Evolutionary conservation across 2,888 invertebrate genomes (phyloP), one percentile per base, ranked within the genome.

Genomic region (Ctena decussata): DNA sequence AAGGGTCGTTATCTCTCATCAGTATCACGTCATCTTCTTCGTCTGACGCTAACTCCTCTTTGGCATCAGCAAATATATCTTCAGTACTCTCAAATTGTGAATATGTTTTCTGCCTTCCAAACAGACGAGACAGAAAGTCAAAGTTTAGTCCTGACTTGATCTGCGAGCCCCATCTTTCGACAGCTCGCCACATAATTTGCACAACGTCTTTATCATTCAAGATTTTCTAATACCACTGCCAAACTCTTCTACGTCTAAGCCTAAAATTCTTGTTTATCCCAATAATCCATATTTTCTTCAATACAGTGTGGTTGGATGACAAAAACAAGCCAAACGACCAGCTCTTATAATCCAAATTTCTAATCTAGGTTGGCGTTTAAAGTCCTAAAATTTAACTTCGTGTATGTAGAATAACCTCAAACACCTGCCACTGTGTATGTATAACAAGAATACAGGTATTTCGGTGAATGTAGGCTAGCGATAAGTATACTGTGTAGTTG

Each of bases 31-130:
- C 76, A 37, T 77, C 46, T 53, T 80, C 78, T 1, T 83, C 80
- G 21, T 74, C 75, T 32, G 76, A 76, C 2, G 27, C 8, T 27
- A 77, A 27, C 6, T 86, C 84, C 41, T 89, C 89, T 57, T 74
- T 80, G 0, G 89, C 89, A 70, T 89, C 89, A 44, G 75, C 69
- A 60, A 86, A 89, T 53, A 89, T 80, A 49, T 89, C 89, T 39
- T 86, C 88, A 15, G 82, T 78, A 11, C 75, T 75, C n/a, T 82
- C 82, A 15, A 89, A 81, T 44, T 82, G 80, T 24, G 69, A 69
- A 65, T 89, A 89, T 18, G 65, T 78, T 37, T 80, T 80, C 6
- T 71, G 76, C 74, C 46, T 49, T 3, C 84, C 79, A 39, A 89
- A 89, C 21, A 89, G 27, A 21, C 77, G 82, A 18, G 84, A 77